Evolutionary conservation across 1,140 invertebrate species (phyloP), one percentile per base, ranked within the genome.

Genomic region (Batillaria attramentaria): DNA sequence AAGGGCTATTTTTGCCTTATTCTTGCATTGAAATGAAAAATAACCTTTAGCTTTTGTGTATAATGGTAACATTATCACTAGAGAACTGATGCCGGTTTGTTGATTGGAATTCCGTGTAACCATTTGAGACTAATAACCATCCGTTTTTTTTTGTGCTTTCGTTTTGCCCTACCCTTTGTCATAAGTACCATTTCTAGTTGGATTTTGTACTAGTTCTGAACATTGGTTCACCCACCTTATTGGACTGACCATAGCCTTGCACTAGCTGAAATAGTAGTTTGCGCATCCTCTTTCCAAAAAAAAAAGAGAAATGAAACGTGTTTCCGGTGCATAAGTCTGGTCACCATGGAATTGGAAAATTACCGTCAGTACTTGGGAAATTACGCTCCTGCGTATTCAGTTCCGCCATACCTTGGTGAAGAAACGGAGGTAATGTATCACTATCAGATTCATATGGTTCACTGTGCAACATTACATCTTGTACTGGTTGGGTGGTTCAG

Each of bases 151-250:
- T 70, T 70, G 35, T 70, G 68, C 68, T 70, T n/a, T 70, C n/a
- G 39, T 69, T 70, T 70, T 41, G 68, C 68, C 68, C 68, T n/a
- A 70, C 68, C 68, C 68, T 70, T 70, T 70, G 41, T 70, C 5
- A 70, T 70, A 70, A 60, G 24, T 20, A n/a, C 24, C 68, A 35
- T 42, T 39, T 42, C n/a, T 70, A 70, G 68, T 70, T 70, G 68
- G 68, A 42, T 70, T 62, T 70, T 70, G 68, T 70, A 70, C 68
- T 70, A 70, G 68, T 70, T 70, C 68, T 70, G 37, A 70, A 41
- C 57, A 13, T 70, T 70, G 37, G 35, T 70, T 42, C 24, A 62
- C 57, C 24, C 37, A 41, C 41, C n/a, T 70, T n/a, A 70, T 70
- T 70, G n/a, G 68, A 70, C 68, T 70, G 37, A 70, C 68, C 39